These are phyloP conservation scores for Mobula birostris DNA, from an alignment of 2,113 vertebrate species.

Conservation along the genomic window DNA sequence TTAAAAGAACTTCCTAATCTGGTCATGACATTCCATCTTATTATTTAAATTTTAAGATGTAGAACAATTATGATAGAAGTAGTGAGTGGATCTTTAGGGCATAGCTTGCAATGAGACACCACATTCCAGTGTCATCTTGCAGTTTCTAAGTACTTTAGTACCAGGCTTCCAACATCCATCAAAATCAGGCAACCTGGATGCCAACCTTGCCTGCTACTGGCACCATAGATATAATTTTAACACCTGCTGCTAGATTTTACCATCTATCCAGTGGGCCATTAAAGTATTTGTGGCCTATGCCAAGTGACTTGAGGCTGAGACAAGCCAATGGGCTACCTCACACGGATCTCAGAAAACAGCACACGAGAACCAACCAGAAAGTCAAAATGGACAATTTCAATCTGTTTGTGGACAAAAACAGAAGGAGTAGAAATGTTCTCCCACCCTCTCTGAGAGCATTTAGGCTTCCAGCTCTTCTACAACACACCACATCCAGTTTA, in stretches of 20 bases:
- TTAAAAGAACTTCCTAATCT: too few species aligned
- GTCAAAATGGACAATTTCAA: not conserved
- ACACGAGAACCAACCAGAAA: not conserved
- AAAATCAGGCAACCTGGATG: not conserved
- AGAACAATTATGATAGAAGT: too few species aligned
- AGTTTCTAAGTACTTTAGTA: not conserved
- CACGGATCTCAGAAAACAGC: not conserved
- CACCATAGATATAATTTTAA: not conserved
- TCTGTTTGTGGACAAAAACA: not conserved
- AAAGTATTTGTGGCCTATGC: not conserved
- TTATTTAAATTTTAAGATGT: too few species aligned
- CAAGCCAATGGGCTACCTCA: not conserved
- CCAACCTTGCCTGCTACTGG: not conserved
- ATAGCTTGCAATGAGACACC: too few species aligned
- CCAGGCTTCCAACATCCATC: not conserved
- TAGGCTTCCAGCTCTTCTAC: not conserved
- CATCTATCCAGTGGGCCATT: not conserved
- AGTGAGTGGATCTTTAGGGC: too few species aligned
- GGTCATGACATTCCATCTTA: too few species aligned
- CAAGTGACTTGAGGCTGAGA: not conserved
- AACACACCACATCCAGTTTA: not conserved
- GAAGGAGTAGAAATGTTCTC: not conserved
- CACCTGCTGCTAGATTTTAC: not conserved
- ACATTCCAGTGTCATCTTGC: too few species aligned
- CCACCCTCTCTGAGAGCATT: too few species aligned